These are phyloP conservation scores for Solenodon paradoxus DNA, from an alignment of 2,113 vertebrate species.

Conservation along the genomic window DNA sequence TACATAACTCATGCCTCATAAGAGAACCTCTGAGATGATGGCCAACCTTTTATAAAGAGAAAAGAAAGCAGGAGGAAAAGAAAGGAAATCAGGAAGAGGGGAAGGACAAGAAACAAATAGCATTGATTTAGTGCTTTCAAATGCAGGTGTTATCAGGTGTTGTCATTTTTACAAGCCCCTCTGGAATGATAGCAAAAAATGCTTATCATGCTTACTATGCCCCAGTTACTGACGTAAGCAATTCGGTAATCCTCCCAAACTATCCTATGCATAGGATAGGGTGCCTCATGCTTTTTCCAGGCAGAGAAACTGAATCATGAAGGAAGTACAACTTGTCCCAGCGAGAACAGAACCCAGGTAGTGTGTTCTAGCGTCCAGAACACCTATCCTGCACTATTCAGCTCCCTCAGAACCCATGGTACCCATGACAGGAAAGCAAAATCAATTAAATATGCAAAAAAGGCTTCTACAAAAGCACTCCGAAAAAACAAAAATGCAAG, in stretches of 20 bases:
- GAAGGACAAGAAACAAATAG: not conserved
- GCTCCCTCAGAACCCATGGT: not conserved
- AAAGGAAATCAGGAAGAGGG: not conserved
- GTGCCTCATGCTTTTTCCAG: too few relatives aligned
- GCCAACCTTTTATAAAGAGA: not conserved
- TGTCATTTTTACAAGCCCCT: not conserved
- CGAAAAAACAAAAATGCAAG: not conserved
- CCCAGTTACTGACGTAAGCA: not conserved
- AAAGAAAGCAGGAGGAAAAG: not conserved
- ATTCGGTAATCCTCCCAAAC: too few relatives aligned
- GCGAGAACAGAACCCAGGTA: not conserved
- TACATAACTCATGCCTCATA: not conserved
- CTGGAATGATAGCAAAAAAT: not conserved
- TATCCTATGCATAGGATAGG: too few relatives aligned
- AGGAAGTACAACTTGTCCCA: not conserved
- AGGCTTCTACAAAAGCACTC: not conserved
- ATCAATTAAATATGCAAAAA: not conserved
- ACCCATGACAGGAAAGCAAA: not conserved
- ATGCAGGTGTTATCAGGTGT: not conserved
- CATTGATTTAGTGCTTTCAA: not conserved
- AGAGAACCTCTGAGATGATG: not conserved
- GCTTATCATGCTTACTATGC: not conserved
- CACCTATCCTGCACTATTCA: not conserved
- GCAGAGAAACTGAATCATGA: not conserved
- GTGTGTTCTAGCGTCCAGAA: not conserved